Percentiles rank a stretch among this genome's conserved stretches.
Conservation (phyloP, 2,888 invertebrate genomes). For the Vandiemenella viatica region DNA sequence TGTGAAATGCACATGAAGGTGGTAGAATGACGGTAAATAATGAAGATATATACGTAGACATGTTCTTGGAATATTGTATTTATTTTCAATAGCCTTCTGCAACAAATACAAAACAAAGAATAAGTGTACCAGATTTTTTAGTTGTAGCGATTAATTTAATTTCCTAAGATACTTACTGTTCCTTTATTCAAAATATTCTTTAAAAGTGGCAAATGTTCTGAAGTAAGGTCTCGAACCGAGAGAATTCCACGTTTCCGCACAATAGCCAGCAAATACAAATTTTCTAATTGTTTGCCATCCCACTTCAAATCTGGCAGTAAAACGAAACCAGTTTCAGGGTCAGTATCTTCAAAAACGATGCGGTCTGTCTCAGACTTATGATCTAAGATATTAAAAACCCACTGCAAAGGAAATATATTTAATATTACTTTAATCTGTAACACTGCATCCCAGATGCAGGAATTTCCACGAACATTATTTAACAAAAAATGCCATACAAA, state of each 20-base stretch:
- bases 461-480: no score
- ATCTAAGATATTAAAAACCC: slow-evolving; percentile 92
- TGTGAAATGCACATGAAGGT: slow-evolving; percentile 88
- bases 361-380: slow-evolving; percentile 81
- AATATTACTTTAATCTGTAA: no score
- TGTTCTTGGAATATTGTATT: slow-evolving; percentile 52
- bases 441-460: no score
- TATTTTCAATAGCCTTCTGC: slow-evolving; percentile 57
- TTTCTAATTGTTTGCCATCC: slow-evolving; percentile 64
- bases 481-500: no score
- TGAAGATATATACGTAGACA: slow-evolving; percentile 77
- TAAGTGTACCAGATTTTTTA: no score
- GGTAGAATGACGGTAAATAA: slow-evolving; percentile 95
- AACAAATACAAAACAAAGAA: slow-evolving; percentile 22
- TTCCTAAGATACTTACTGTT: slow-evolving; percentile 36
- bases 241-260: slow-evolving; percentile 55
- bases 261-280: slow-evolving; percentile 74
- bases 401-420: slow-evolving; percentile 42
- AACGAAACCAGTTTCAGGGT: slow-evolving; percentile 69
- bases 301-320: slow-evolving; percentile 91
- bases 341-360: slow-evolving; percentile 66
- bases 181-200: slow-evolving; percentile 65
- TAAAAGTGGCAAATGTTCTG: slow-evolving; percentile 62
- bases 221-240: slow-evolving; percentile 70
- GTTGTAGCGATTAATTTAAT: no score